Evolutionary conservation across 2,888 invertebrate genomes (phyloP), one percentile per base, ranked within the genome.

Genomic region (Drosophila cracens): DNA sequence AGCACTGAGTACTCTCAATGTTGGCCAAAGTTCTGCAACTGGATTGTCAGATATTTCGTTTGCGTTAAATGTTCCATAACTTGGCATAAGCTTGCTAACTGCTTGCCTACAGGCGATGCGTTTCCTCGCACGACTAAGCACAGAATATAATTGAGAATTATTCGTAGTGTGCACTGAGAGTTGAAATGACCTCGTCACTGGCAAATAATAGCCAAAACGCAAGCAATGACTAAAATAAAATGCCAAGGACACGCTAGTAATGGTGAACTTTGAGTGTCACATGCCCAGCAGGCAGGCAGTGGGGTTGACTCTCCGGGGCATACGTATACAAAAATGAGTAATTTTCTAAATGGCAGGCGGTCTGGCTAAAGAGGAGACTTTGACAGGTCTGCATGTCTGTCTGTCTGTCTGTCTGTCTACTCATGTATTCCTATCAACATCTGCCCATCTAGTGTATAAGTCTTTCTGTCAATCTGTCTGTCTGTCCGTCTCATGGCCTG

Each of bases 201-300:
- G 53, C 58, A 40, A 80, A 68, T 76, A 84, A 86, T 88, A 86
- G 68, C 79, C 81, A 71, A 75, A 83, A 70, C 78, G 81, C 70
- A 77, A 72, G 74, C 63, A 49, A 74, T 64, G 66, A 70, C 66
- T 74, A 53, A 83, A 83, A 76, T 71, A 68, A 83, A 83, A 87
- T 81, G 84, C 89, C 89, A 84, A 84, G 83, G 83, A 76, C 89
- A 83, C 57, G 62, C 56, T 62, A 63, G 51, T 76, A 74, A 64
- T 74, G 80, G 54, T 86, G 87, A 84, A 88, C 89, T 79, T 74
- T 72, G 79, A 76, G 74, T 83, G 76, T 77, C 89, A 83, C 69
- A 74, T 69, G 81, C 46, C 48, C 33, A 57, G 40, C 60, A 51
- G 21, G 29, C 40, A 46, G 34, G 38, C 38, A 59, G 46, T 38